A percentile compares a stretch with the other conserved stretches of the same genome.
These are phyloP conservation scores for Semaprochilodus insignis DNA, from an alignment of 2,797 vertebrate genomes.

Conservation along the genomic window DNA sequence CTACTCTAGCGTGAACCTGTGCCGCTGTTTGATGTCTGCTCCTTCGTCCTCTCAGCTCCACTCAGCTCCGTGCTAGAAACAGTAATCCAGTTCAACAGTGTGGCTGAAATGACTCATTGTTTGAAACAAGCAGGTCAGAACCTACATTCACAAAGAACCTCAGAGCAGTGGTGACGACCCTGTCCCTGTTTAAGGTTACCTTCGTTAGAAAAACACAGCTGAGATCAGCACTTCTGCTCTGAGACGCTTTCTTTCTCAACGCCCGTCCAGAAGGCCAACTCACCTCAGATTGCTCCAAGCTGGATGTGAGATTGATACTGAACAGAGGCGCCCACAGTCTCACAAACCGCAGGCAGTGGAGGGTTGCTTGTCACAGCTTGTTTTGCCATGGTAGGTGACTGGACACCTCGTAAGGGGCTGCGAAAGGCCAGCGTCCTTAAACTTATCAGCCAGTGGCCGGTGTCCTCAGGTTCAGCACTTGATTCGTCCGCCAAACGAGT, in stretches of 20 bases:
- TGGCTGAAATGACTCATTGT: conserved; percentile 2
- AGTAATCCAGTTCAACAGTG: background rate
- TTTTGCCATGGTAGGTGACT: background rate
- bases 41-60: background rate
- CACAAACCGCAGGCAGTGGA: conserved; percentile 6
- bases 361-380: background rate
- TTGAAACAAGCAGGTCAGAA: background rate
- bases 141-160: background rate
- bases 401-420: conserved; percentile 25
- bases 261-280: conserved; percentile 4
- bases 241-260: background rate
- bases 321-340: conserved; percentile 44
- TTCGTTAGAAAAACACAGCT: background rate
- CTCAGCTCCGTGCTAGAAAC: background rate
- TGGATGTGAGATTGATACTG: conserved; percentile 52
- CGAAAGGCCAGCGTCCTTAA: background rate
- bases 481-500: background rate
- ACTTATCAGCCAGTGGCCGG: background rate
- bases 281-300: conserved; percentile 55
- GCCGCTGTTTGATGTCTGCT: background rate
- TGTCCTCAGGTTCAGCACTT: background rate
- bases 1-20: background rate
- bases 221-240: background rate
- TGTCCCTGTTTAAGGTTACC: background rate
- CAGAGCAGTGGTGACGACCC: background rate